These are phyloP conservation scores for Leucania comma DNA, from an alignment of 2,888 invertebrate species.

Conservation along the genomic window DNA sequence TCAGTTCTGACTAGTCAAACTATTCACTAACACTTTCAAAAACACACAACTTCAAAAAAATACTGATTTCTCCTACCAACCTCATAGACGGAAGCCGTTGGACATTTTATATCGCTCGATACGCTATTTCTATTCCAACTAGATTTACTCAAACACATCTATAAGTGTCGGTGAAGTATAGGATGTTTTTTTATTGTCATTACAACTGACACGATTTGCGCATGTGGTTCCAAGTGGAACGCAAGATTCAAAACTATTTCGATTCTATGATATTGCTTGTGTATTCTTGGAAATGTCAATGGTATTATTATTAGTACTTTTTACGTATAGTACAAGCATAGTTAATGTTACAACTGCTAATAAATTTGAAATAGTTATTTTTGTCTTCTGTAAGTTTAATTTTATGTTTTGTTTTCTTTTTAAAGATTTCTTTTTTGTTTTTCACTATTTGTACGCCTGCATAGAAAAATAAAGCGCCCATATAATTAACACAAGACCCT, in stretches of 20 bases:
- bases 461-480: too few species aligned
- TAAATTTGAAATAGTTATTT: too few species aligned
- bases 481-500: too few species aligned
- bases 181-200: constrained; percentile 53
- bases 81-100: constrained; percentile 11
- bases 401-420: too few species aligned
- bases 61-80: neutral
- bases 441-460: too few species aligned
- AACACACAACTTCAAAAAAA: too few species aligned
- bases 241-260: constrained; percentile 48
- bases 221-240: constrained; percentile 56
- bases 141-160: constrained; percentile 38
- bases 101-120: constrained; percentile 24
- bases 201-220: constrained; percentile 43
- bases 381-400: too few species aligned
- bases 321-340: too few species aligned
- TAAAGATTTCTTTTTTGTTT: too few species aligned
- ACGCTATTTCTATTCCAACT: constrained; percentile 40
- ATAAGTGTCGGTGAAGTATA: constrained; percentile 35
- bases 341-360: too few species aligned
- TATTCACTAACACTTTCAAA: neutral
- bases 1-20: too few species aligned
- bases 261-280: constrained; percentile 21
- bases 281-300: constrained; percentile 34
- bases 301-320: neutral